Base-by-base conservation (phyloP, 1,140 invertebrate genomes). In the Sitophilus oryzae region DNA sequence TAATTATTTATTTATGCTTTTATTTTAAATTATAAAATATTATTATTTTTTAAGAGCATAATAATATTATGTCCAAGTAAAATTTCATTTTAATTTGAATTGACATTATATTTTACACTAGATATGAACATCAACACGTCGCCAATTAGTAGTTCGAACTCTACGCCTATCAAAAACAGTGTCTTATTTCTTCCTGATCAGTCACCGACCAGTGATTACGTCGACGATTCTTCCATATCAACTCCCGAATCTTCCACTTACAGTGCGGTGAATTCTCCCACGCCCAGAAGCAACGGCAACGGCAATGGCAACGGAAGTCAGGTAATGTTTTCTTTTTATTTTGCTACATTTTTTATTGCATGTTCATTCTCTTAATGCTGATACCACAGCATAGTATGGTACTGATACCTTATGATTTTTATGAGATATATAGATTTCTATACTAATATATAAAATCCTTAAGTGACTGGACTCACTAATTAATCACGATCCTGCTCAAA, bases 161-260 rank as follows among this genome's bases (percentile, higher is more conserved):
- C 66, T 11, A 70, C 68, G 11, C 69, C 69, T 25, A 58, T 68
- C 15, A 69, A 69, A 61, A 55, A 53, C 45, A 49, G 18, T 25
- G 30, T 47, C 36, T 50, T 52, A 58, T 19, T 51, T 34, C 58
- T 66, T 22, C 53, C 56, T n/a, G 67, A 71, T 52, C 59, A 65
- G 46, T 71, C 70, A 16, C 71, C 71, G 8, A 73, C 71, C 1
- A 73, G 71, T 20, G 71, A 73, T 60, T 74, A 70, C 51, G 56
- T 70, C 5, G 73, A 74, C 47, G 73, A 73, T 51, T 73, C 73
- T 69, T 58, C 70, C 30, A 63, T 66, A 25, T 70, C 70, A 30
- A 67, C 68, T 10, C 60, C 63, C 0, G 68, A 70, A 40, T 71
- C 68, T 38, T 70, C 58, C 52, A 51, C 67, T 8, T 67, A 60